phyloP scores from a whole-genome alignment of 2,113 vertebrate species.

The Pluvianellus socialis region DNA sequence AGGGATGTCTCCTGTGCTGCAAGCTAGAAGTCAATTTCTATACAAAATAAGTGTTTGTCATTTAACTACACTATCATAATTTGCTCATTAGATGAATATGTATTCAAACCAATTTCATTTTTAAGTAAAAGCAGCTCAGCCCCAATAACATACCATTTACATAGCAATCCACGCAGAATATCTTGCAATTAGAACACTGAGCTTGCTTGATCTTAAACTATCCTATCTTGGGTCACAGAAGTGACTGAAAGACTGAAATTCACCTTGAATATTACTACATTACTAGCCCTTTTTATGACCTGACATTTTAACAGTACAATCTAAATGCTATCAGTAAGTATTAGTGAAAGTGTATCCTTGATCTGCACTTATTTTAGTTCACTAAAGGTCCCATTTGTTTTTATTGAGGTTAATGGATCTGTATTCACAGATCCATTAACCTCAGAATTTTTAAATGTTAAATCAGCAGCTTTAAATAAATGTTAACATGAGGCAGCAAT shows the following conservation, averaged over 20 bases:
- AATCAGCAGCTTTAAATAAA: conserved; percentile 86
- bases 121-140: not conserved
- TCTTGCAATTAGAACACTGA: conserved; percentile 57
- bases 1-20: not conserved
- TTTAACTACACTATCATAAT: conserved; percentile 35
- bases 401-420: conserved; percentile 86
- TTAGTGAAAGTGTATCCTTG: conserved; percentile 78
- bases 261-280: conserved; percentile 75
- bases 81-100: conserved; percentile 5
- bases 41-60: conserved; percentile 13
- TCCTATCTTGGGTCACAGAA: conserved; percentile 36
- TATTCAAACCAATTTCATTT: conserved; percentile 48
- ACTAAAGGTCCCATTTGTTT: conserved; percentile 83
- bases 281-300: conserved; percentile 70
- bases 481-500: conserved; percentile 81
- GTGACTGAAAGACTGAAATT: conserved; percentile 66
- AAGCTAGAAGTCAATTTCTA: not conserved
- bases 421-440: conserved; percentile 80
- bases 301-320: conserved; percentile 77
- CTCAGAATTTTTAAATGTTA: conserved; percentile 84
- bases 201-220: conserved; percentile 63
- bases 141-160: conserved; percentile 1
- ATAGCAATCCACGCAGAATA: conserved; percentile 17
- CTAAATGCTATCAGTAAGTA: conserved; percentile 76
- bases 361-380: conserved; percentile 80